These are phyloP conservation scores for Pipistrellus kuhlii DNA, from an alignment of 2,797 vertebrate genomes.

Conservation along the genomic window DNA sequence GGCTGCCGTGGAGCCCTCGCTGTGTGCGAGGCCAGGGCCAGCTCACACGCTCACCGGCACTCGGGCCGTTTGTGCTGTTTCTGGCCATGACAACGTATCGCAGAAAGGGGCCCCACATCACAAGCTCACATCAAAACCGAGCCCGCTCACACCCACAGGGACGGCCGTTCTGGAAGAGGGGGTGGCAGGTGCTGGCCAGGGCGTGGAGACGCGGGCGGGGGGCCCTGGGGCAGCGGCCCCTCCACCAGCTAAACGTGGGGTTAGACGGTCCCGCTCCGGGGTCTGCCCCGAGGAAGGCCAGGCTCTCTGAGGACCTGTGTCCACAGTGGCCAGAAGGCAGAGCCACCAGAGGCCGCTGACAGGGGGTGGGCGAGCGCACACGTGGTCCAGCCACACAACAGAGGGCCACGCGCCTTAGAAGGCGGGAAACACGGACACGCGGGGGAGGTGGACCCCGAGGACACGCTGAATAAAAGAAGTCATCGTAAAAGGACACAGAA, in stretches of 20 bases:
- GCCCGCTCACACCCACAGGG: background rate
- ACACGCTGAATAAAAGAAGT: background rate
- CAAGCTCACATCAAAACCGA: background rate
- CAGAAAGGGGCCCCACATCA: rapidly evolving
- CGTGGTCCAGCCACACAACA: rapidly evolving
- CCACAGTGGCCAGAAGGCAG: rapidly evolving
- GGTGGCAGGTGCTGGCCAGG: background rate
- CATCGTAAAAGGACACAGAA: rapidly evolving
- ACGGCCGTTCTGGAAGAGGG: too few relatives aligned
- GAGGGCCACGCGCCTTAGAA: background rate
- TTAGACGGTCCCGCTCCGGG: background rate
- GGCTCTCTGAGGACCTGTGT: rapidly evolving
- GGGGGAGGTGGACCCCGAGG: background rate
- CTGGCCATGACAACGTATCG: rapidly evolving
- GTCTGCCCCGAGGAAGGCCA: rapidly evolving
- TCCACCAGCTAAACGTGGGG: background rate
- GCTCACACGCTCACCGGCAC: background rate
- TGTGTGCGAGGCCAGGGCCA: too few relatives aligned
- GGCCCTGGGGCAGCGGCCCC: rapidly evolving
- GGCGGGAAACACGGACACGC: background rate
- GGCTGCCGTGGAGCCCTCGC: rapidly evolving
- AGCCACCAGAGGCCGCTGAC: rapidly evolving
- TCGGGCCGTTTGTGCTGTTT: background rate
- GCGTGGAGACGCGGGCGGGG: background rate
- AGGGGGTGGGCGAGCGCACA: rapidly evolving